Conservation (phyloP, 2,113 vertebrate species). For the Nerophis lumbriciformis region DNA sequence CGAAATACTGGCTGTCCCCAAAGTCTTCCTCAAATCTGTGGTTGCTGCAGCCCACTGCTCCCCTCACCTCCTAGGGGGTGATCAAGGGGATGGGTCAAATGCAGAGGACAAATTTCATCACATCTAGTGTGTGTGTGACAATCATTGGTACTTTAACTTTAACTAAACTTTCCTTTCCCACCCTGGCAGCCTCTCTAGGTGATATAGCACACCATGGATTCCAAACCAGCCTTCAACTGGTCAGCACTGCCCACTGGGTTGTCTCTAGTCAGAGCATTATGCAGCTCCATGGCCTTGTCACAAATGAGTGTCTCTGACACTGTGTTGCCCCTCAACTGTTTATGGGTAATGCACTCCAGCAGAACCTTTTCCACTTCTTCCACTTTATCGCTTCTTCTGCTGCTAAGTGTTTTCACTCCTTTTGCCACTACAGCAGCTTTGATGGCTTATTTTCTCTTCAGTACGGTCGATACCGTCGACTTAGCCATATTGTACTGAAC, state of each 20-base stretch:
- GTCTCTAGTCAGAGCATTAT: not conserved
- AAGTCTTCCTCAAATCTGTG: not conserved
- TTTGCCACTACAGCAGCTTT: constrained; percentile 1
- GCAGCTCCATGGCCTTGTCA: constrained; percentile 2
- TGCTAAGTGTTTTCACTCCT: constrained; percentile 3
- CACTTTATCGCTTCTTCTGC: constrained; percentile 1
- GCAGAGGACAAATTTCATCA: no score
- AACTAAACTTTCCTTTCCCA: not conserved
- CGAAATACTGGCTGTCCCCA: not conserved
- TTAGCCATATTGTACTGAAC: not conserved
- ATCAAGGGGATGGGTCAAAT: no score
- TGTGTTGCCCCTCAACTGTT: constrained; percentile 4
- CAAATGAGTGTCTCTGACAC: constrained; percentile 5
- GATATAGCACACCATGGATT: not conserved
- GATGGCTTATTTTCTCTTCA: constrained; percentile 11
- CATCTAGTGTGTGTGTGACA: no score
- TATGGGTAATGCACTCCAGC: constrained; percentile 7
- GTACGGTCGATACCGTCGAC: constrained; percentile 2
- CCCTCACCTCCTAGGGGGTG: no score
- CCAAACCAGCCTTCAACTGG: constrained; percentile 5
- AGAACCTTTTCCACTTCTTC: constrained; percentile 9
- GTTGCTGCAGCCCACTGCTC: no score
- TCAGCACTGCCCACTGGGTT: not conserved
- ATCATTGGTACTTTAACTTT: no score
- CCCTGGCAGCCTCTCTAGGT: not conserved